A percentile compares a stretch with the other conserved stretches of the same genome.
Evolutionary conservation across 2,113 vertebrate genomes (phyloP).

Genomic region (Nothocercus nigrocapillus): DNA sequence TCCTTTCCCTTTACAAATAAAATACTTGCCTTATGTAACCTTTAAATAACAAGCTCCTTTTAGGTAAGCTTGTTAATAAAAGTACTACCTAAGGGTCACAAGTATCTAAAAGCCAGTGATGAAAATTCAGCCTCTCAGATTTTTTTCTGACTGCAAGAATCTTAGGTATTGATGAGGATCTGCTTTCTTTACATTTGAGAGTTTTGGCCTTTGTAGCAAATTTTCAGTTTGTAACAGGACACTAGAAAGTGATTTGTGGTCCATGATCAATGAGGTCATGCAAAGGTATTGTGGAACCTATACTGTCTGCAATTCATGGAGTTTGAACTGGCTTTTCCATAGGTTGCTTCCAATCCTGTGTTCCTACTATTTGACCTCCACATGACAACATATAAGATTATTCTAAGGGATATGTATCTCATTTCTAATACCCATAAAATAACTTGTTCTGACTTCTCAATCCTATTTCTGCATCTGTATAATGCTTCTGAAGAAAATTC

Average conservation of each 20-base stretch:
- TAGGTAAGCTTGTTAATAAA: conserved; percentile 23
- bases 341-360: neutral
- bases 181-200: neutral
- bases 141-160: neutral
- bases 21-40: conserved; percentile 12
- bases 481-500: conserved; percentile 2
- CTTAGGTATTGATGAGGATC: neutral
- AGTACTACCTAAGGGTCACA: neutral
- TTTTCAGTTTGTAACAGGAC: neutral
- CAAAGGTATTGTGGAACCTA: neutral
- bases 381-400: neutral
- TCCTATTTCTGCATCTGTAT: neutral
- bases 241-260: neutral
- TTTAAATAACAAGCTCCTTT: conserved; percentile 67
- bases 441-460: neutral
- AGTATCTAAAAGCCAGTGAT: conserved; percentile 8
- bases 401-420: neutral
- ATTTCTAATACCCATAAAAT: neutral
- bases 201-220: neutral
- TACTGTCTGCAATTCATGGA: neutral
- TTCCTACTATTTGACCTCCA: neutral
- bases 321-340: neutral
- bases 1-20: conserved; percentile 54
- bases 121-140: neutral
- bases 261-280: neutral